phyloP scores from a whole-genome alignment of 2,113 vertebrate species.

The Tetrax tetrax region DNA sequence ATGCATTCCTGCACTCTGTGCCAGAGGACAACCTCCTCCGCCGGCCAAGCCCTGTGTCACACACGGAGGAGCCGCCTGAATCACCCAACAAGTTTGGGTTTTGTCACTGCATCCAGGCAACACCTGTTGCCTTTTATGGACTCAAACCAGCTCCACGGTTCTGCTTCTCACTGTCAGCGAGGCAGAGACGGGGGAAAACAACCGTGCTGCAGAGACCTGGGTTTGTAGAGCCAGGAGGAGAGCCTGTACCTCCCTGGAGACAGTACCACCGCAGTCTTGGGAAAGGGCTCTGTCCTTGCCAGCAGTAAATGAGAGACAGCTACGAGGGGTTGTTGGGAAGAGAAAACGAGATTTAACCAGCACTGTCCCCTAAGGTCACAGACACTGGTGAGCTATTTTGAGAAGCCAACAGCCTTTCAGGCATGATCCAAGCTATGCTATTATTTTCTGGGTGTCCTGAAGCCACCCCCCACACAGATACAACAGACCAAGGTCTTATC shows the following conservation, averaged over 20 bases:
- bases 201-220: rapidly evolving
- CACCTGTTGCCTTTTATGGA: neutral
- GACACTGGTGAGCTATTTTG: neutral
- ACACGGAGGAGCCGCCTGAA: neutral
- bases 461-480: neutral
- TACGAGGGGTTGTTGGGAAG: neutral
- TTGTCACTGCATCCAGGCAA: neutral
- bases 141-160: neutral
- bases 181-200: neutral
- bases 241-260: neutral
- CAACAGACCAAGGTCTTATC: slow-evolving; percentile 9
- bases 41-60: neutral
- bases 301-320: neutral
- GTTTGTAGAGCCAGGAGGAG: neutral
- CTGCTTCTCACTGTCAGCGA: rapidly evolving
- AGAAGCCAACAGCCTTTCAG: neutral
- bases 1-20: neutral
- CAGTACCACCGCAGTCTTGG: neutral
- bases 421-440: neutral
- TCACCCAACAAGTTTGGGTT: neutral
- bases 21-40: neutral
- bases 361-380: neutral
- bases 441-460: slow-evolving; percentile 23
- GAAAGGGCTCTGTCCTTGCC: neutral
- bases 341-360: neutral